phyloP scores from a whole-genome alignment of 2,113 vertebrate genomes.

The Sander vitreus region DNA sequence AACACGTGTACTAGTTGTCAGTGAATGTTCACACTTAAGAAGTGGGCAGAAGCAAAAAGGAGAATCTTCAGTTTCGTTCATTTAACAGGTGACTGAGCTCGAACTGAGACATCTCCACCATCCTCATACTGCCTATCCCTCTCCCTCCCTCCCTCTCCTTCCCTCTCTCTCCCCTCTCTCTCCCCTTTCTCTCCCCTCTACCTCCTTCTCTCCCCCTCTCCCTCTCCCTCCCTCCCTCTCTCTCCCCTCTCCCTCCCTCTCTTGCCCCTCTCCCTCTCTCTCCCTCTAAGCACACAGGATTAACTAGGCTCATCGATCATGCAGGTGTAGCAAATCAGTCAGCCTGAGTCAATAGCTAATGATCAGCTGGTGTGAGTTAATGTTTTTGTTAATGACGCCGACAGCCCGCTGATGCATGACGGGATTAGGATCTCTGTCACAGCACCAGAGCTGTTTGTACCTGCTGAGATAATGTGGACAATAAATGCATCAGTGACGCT shows the following conservation, averaged over 20 bases:
- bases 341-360: constrained; percentile 55
- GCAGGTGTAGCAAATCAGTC: constrained; percentile 46
- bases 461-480: constrained; percentile 31
- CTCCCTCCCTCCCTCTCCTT: background rate
- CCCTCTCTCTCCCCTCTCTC: background rate
- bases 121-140: background rate
- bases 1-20: constrained; percentile 48
- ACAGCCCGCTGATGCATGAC: constrained; percentile 17
- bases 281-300: constrained; percentile 44
- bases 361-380: constrained; percentile 54
- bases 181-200: background rate
- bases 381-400: constrained; percentile 64
- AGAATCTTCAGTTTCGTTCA: constrained; percentile 42
- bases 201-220: too few species aligned
- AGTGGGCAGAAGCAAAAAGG: constrained; percentile 29
- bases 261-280: too few species aligned
- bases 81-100: constrained; percentile 54
- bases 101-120: constrained; percentile 41
- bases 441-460: background rate
- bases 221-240: background rate
- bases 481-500: constrained; percentile 11
- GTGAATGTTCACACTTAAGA: constrained; percentile 40
- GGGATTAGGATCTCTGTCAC: constrained; percentile 10
- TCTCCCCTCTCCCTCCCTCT: background rate
- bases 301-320: constrained; percentile 55